Evolutionary conservation across 2,113 vertebrate genomes (phyloP).

Genomic region (Oxyura jamaicensis): DNA sequence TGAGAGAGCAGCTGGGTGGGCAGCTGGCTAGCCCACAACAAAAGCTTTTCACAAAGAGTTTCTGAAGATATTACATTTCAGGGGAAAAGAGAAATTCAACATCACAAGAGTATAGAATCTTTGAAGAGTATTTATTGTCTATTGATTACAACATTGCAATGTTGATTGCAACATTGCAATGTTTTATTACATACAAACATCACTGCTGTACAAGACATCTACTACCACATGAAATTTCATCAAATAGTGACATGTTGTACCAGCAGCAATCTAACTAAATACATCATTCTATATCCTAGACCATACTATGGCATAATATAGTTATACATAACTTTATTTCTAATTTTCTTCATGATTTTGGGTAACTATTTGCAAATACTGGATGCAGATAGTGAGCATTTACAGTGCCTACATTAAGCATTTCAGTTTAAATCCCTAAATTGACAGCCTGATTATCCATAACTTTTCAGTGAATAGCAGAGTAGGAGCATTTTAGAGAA

Average conservation of each 20-base stretch:
- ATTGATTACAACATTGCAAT: background rate
- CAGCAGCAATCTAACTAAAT: background rate
- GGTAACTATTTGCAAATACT: background rate
- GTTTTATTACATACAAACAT: background rate
- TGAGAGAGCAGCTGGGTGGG: background rate
- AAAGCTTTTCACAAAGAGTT: background rate
- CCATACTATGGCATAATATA: background rate
- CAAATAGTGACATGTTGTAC: background rate
- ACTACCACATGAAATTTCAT: background rate
- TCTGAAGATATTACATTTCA: background rate
- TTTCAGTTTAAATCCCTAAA: background rate
- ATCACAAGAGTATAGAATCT: background rate
- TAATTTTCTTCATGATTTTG: background rate
- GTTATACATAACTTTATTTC: background rate
- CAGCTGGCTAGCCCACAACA: background rate
- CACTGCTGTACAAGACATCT: background rate
- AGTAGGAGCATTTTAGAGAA: background rate
- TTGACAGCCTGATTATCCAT: background rate
- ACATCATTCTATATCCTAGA: background rate
- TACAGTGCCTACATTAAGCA: background rate
- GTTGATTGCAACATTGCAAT: background rate
- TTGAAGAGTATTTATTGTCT: fast-evolving
- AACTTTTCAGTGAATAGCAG: background rate
- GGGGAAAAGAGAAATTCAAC: background rate
- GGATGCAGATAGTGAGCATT: background rate